Evolutionary conservation across 1,140 invertebrate species (phyloP), one percentile per base, ranked within the genome.

Genomic region (Lethrus apterus): DNA sequence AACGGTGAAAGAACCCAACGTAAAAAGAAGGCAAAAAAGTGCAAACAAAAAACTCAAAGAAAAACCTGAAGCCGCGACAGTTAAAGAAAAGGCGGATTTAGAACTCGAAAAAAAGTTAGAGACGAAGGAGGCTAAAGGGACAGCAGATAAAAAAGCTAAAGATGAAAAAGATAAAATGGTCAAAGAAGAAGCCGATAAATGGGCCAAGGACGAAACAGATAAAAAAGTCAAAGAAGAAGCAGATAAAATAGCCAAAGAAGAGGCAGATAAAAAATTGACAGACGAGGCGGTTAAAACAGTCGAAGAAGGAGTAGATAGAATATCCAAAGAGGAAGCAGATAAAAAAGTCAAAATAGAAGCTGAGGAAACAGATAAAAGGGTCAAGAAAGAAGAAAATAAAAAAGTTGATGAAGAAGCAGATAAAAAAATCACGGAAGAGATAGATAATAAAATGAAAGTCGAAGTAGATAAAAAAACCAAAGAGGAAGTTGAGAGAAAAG

Each of bases 401-500:
- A 41, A 41, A 52, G 46, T 24, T 17, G 41, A 32, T 52, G 50
- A 49, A 51, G 30, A 41, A 42, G 43, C 42, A 57, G 30, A 54
- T 56, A 43, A 43, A 43, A 35, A 33, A 50, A 46, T 48, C 31
- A 41, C 17, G 50, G 44, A 35, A 48, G 58, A 21, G 55, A 52
- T 18, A 43, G 46, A 44, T 53, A 57, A 24, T 50, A 36, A 41
- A 52, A 49, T 54, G 2, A 54, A 56, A 26, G 52, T 60, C 24
- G 34, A 55, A 40, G 48, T 38, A 17, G 57, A 61, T 34, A 29
- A 19, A 38, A 64, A 64, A 33, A 60, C 55, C 15, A 67, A 67
- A 46, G 58, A 59, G n/a, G 61, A 66, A 46, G 65, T 56, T 17
- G 61, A 68, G 40, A 66, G 62, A 36, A 58, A 64, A n/a, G 59